These are phyloP conservation scores for Drosophila atripex DNA, from an alignment of 2,888 invertebrate genomes.

Conservation along the genomic window DNA sequence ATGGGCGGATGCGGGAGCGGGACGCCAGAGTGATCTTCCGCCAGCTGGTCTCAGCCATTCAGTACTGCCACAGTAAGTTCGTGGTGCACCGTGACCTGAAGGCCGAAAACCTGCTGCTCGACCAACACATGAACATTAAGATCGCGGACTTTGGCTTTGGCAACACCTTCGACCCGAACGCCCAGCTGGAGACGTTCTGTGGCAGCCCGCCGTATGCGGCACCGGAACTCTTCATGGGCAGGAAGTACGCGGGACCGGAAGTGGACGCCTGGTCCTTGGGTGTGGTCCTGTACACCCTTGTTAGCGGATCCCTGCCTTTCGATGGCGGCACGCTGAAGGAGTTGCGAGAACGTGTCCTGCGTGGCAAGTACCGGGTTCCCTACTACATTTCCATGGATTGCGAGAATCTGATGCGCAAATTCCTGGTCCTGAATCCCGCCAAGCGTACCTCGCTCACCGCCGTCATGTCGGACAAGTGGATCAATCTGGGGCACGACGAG, in stretches of 20 bases:
- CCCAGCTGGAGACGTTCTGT: conserved; percentile 99
- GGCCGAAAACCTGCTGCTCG: conserved; percentile 99
- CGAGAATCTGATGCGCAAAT: conserved; percentile 99
- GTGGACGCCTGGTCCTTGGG: conserved; percentile 99
- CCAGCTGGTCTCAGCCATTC: conserved; percentile 99
- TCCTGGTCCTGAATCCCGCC: conserved; percentile 98
- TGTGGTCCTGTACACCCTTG: conserved; percentile 99
- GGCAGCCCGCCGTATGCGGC: conserved; percentile 99
- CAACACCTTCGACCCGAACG: conserved; percentile 99
- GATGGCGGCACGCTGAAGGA: conserved; percentile 99
- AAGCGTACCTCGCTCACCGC: conserved; percentile 96
- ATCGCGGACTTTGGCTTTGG: conserved; percentile 99
- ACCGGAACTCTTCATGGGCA: conserved; percentile 99
- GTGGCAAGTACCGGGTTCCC: conserved; percentile 99
- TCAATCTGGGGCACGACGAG: conserved; percentile 99
- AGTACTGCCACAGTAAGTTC: conserved; percentile 99
- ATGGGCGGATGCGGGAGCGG: conserved; percentile 98
- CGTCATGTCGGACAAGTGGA: conserved; percentile 98
- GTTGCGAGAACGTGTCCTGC: conserved; percentile 96
- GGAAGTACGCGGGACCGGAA: conserved; percentile 99
- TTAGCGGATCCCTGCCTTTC: conserved; percentile 99
- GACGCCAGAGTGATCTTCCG: conserved; percentile 98
- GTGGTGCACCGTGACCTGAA: conserved; percentile 87
- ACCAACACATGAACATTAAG: conserved; percentile 99
- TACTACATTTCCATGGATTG: conserved; percentile 99